Evolutionary conservation across 2,888 invertebrate genomes (phyloP).

Genomic region (Pycnomerus fuliginosus): DNA sequence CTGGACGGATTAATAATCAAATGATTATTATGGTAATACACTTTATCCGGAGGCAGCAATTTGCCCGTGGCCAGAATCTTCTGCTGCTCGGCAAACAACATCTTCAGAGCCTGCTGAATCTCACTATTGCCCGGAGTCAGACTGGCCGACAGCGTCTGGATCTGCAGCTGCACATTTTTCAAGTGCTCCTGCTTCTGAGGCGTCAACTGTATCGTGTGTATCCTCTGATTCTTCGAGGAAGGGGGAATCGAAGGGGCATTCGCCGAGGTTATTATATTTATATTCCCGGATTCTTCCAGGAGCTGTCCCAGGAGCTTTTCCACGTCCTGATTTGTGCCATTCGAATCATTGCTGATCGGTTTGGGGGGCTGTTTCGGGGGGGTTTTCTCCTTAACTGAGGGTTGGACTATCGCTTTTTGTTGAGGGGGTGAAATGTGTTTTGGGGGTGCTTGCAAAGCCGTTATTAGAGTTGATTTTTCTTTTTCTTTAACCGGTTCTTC

Average conservation of each 20-base stretch:
- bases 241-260: conserved; percentile 5
- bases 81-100: conserved; percentile 66
- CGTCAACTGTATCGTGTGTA: conserved; percentile 72
- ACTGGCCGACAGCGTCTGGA: conserved; percentile 63
- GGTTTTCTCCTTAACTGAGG: conserved; percentile 33
- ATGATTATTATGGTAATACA: conserved; percentile 56
- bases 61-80: conserved; percentile 72
- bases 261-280: conserved; percentile 31
- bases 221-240: conserved; percentile 53
- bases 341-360: conserved; percentile 30
- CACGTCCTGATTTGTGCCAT: conserved; percentile 43
- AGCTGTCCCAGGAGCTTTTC: conserved; percentile 49
- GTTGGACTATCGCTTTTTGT: conserved; percentile 43
- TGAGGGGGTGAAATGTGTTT: conserved; percentile 41
- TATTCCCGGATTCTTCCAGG: conserved; percentile 43
- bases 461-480: conserved; percentile 32
- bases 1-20: conserved; percentile 50
- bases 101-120: conserved; percentile 46
- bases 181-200: conserved; percentile 68
- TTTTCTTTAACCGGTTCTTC: conserved; percentile 30
- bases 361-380: conserved; percentile 5
- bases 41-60: conserved; percentile 60
- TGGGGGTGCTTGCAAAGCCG: conserved; percentile 38
- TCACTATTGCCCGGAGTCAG: conserved; percentile 51
- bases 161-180: conserved; percentile 67